phyloP scores from a whole-genome alignment of 2,113 vertebrate species.

The Xerus inauris region DNA sequence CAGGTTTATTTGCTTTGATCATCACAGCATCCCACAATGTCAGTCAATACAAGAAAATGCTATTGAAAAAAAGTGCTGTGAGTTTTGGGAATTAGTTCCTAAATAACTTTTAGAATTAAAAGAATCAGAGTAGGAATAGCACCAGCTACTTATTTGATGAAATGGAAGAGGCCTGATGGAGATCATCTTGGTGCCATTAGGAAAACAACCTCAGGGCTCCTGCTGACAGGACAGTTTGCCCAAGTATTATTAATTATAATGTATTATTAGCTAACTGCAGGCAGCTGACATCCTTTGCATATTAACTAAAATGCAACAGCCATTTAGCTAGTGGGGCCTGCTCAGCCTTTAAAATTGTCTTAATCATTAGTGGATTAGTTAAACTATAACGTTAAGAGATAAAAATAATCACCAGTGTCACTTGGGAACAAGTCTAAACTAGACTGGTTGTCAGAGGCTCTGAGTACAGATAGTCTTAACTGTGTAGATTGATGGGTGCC shows the following conservation, averaged over 20 bases:
- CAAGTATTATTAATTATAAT: conserved; percentile 86
- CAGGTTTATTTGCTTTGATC: background rate
- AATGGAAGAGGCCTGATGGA: conserved; percentile 79
- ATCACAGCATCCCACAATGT: background rate
- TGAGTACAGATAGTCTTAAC: conserved; percentile 1
- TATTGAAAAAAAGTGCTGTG: conserved; percentile 75
- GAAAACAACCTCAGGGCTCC: conserved; percentile 81
- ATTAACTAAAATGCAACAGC: conserved; percentile 81
- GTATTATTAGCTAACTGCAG: conserved; percentile 82
- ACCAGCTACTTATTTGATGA: conserved; percentile 70
- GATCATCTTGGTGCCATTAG: conserved; percentile 78
- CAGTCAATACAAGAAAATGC: conserved; percentile 58
- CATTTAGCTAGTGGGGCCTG: conserved; percentile 83
- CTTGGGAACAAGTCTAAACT: conserved; percentile 77
- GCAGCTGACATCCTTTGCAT: conserved; percentile 63
- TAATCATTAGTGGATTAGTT: conserved; percentile 88
- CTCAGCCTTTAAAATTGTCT: conserved; percentile 77
- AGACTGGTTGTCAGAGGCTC: conserved; percentile 55
- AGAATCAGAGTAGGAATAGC: conserved; percentile 63
- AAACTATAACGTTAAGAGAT: conserved; percentile 82
- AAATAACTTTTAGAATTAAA: conserved; percentile 79
- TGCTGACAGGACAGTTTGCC: conserved; percentile 87
- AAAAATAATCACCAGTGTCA: conserved; percentile 76
- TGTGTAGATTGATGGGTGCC: background rate
- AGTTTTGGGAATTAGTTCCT: conserved; percentile 80